Evolutionary conservation across 2,888 invertebrate species (phyloP), one percentile per base, ranked within the genome.

Genomic region (Monoplex corrugatus): DNA sequence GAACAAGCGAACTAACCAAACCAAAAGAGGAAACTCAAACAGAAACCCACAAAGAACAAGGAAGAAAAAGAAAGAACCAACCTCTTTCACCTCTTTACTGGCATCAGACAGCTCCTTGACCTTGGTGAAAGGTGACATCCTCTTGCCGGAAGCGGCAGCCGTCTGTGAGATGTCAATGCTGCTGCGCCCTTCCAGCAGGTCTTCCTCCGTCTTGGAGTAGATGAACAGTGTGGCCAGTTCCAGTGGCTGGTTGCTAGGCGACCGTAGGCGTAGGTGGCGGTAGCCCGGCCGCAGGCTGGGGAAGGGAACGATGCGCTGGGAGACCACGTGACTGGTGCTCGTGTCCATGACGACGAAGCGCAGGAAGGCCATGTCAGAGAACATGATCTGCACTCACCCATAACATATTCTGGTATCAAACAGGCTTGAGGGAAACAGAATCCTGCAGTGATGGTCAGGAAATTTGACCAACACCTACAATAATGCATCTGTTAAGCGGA

Each of bases 151-250:
- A 38, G 89, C 89, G 10, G 93, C 92, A 5, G 93, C 92, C n/a
- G 93, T 91, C 86, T 92, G 92, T 0, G 91, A 90, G 85, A 92
- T 90, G 57, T 91, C 92, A 3, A 90, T 80, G 43, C 91, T 92
- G 89, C 92, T 92, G 19, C 91, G 57, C 10, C 93, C 92, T 78
- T 94, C 94, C 50, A 95, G 88, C 43, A 93, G 86, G 78, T 95
- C 95, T 90, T 98, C 98, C 94, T 98, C 97, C 92, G 98, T 97
- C 43, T 98, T 97, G 0, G 98, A 98, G 96, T 98, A 98, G 90
- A 99, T 97, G 93, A 99, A 98, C 0, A 99, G 97, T 0, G 98
- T 98, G 0, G 98, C 98, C 96, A 98, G 97, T 93, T 98, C 98
- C 8, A 98, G 96, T 0, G 98, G 97, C 94, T 98, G 98, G 96